Percentiles rank a stretch among this genome's conserved stretches.
phyloP scores from a whole-genome alignment of 2,113 vertebrate genomes.

The Oxyura jamaicensis region DNA sequence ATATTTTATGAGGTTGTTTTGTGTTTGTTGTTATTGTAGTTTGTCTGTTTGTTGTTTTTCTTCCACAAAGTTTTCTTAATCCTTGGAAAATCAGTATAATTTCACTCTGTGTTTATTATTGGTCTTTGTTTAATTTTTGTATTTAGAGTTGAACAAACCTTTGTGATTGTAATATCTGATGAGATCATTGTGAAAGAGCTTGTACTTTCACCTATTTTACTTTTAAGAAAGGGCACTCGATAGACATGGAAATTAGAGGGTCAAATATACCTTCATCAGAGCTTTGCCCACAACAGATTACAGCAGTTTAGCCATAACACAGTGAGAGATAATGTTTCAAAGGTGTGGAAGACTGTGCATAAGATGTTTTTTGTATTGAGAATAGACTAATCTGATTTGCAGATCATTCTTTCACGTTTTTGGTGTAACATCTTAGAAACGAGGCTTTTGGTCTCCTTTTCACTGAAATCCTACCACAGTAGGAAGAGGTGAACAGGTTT shows the following conservation, averaged over 20 bases:
- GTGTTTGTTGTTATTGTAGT: too few species aligned
- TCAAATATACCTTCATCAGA: constrained; percentile 4
- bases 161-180: background rate
- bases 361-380: constrained; percentile 31
- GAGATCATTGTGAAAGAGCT: background rate
- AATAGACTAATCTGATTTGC: background rate
- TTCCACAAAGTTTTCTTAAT: background rate
- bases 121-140: background rate
- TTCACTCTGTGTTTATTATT: background rate
- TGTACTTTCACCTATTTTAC: background rate
- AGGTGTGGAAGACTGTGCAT: background rate
- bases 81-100: background rate
- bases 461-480: background rate
- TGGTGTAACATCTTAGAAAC: background rate
- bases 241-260: background rate
- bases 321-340: constrained; percentile 20
- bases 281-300: background rate
- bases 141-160: background rate
- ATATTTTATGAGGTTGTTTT: background rate
- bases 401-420: background rate
- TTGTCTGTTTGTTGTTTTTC: background rate
- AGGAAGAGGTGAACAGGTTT: background rate
- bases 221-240: background rate
- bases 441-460: background rate
- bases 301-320: background rate